Conservation (phyloP, 2,888 invertebrate genomes). For the Rhimphoctona megacephalus region DNA sequence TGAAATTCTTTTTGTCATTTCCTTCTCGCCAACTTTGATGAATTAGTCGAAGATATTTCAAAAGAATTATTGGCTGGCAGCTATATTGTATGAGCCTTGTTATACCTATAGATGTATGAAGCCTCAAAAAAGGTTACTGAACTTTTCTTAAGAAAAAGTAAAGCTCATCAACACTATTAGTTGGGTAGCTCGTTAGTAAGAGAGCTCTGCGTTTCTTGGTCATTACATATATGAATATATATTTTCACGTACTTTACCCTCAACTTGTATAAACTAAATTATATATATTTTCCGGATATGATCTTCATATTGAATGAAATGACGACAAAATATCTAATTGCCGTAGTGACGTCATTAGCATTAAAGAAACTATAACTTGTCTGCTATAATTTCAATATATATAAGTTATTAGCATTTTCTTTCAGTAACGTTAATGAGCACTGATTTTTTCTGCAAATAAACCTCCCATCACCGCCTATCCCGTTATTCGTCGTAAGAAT, state of each 20-base stretch:
- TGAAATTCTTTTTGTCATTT: too few relatives aligned
- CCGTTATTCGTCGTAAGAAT: not conserved
- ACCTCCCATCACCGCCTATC: not conserved
- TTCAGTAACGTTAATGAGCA: not conserved
- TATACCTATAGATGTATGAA: not conserved
- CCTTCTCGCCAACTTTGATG: too few relatives aligned
- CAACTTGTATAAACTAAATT: not conserved
- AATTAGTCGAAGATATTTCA: not conserved
- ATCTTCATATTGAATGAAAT: slow-evolving; percentile 27
- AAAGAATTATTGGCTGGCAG: not conserved
- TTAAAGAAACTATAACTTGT: not conserved
- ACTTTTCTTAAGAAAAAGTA: slow-evolving; percentile 13
- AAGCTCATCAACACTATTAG: slow-evolving; percentile 45
- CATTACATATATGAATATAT: not conserved
- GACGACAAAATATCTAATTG: not conserved
- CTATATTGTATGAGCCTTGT: not conserved
- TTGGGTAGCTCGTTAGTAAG: slow-evolving; percentile 48
- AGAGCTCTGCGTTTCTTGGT: slow-evolving; percentile 3
- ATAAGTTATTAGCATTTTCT: not conserved
- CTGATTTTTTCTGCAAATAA: not conserved
- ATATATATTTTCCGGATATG: slow-evolving; percentile 5
- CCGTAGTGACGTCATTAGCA: not conserved
- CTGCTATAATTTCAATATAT: not conserved
- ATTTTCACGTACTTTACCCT: not conserved
- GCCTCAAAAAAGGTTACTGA: slow-evolving; percentile 17